phyloP scores from a whole-genome alignment of 2,113 vertebrate species.

The cat (Felis catus) region DNA sequence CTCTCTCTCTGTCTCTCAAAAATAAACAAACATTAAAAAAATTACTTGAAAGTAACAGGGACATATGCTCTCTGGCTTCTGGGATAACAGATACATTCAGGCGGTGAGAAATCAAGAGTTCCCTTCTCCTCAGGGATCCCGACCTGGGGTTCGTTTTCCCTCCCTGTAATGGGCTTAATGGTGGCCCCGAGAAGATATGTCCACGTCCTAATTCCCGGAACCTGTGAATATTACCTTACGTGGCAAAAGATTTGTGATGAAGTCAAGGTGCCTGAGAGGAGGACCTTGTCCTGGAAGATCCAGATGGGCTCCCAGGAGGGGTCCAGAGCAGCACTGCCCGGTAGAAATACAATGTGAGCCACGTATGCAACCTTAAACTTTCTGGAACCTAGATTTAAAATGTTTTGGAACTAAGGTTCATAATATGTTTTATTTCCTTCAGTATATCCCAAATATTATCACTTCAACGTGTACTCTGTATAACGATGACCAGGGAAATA shows the following conservation, averaged over 20 bases:
- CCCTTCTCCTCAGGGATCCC: accelerated
- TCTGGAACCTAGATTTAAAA: not conserved
- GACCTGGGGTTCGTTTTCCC: accelerated
- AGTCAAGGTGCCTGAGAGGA: not conserved
- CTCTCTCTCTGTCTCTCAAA: too few relatives aligned
- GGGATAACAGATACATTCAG: not conserved
- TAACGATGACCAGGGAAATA: not conserved
- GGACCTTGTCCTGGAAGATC: not conserved
- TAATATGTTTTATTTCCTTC: not conserved
- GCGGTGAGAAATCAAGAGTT: accelerated
- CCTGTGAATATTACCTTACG: accelerated
- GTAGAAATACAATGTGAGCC: not conserved
- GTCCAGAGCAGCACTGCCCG: accelerated
- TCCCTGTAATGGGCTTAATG: accelerated
- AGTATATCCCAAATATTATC: not conserved
- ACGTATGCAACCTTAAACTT: accelerated
- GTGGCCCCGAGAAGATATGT: too few relatives aligned
- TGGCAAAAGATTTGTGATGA: accelerated
- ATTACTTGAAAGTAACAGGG: not conserved
- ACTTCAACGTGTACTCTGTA: not conserved
- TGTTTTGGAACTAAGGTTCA: not conserved
- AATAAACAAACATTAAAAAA: too few relatives aligned
- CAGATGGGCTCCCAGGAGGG: not conserved
- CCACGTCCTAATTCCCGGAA: not conserved
- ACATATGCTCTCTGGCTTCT: not conserved